These are phyloP conservation scores for Bellardia pandia DNA, from an alignment of 2,888 invertebrate genomes.

Conservation along the genomic window DNA sequence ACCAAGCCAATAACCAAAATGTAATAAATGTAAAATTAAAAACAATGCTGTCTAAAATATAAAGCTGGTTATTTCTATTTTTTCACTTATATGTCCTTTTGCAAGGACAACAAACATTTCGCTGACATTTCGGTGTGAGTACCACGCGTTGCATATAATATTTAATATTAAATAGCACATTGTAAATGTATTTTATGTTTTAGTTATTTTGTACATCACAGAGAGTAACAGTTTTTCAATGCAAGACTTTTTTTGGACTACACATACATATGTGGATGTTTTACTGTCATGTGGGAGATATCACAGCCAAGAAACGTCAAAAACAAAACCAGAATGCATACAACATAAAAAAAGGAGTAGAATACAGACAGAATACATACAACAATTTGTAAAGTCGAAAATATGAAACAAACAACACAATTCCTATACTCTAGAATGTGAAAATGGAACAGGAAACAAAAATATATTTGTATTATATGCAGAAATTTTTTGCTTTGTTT, in stretches of 20 bases:
- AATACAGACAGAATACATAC: background rate
- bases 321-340: constrained; percentile 12
- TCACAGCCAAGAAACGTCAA: constrained; percentile 49
- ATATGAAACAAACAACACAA: background rate
- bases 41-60: constrained; percentile 17
- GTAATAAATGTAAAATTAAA: constrained; percentile 49
- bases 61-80: background rate
- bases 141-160: background rate
- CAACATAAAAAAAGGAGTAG: background rate
- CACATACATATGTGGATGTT: constrained; percentile 4
- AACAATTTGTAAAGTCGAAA: constrained; percentile 27
- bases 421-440: background rate
- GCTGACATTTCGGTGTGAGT: background rate
- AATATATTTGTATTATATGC: background rate
- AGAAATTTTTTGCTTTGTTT: background rate
- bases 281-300: constrained; percentile 60
- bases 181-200: constrained; percentile 40
- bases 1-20: constrained; percentile 19
- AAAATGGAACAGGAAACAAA: background rate
- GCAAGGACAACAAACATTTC: constrained; percentile 22
- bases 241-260: background rate
- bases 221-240: constrained; percentile 23
- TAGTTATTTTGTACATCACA: background rate
- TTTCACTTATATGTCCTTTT: background rate
- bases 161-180: constrained; percentile 16